These are phyloP conservation scores for Sporophila hypoxantha DNA, from an alignment of 2,113 vertebrate genomes.

Conservation along the genomic window DNA sequence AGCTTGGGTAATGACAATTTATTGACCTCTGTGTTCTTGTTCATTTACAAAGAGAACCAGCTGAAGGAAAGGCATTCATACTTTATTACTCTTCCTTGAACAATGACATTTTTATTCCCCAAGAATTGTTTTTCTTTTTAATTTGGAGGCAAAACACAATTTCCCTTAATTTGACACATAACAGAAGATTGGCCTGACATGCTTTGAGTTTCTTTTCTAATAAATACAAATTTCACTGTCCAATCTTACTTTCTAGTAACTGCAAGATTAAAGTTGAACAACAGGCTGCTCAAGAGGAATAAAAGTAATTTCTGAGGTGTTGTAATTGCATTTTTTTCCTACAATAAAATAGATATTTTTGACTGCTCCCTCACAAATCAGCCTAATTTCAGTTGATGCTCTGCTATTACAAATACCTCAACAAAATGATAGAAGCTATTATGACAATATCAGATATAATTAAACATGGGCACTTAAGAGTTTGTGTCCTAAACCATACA, in stretches of 20 bases:
- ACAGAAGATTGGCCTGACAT: neutral
- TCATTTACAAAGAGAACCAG: slow-evolving; percentile 19
- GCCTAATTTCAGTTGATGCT: neutral
- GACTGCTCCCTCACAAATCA: neutral
- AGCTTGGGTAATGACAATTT: slow-evolving; percentile 7
- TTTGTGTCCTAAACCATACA: neutral
- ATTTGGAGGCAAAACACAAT: neutral
- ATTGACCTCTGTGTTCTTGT: slow-evolving; percentile 8
- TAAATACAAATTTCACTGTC: neutral
- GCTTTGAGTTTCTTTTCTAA: neutral
- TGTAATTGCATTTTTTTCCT: neutral
- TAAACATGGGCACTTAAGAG: neutral
- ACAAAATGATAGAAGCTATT: neutral
- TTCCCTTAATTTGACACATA: slow-evolving; percentile 1
- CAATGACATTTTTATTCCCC: slow-evolving; percentile 3
- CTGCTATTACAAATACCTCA: neutral
- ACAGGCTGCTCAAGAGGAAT: neutral
- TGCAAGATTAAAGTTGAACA: neutral
- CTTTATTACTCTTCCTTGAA: slow-evolving; percentile 40
- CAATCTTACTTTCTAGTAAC: neutral
- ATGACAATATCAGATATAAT: neutral
- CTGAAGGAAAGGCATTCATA: neutral
- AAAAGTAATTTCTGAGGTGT: neutral
- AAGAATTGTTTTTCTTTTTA: slow-evolving; percentile 6
- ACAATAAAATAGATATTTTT: neutral